Evolutionary conservation across 2,888 invertebrate genomes (phyloP), one percentile per base, ranked within the genome.

Genomic region (Harpalus rubripes): DNA sequence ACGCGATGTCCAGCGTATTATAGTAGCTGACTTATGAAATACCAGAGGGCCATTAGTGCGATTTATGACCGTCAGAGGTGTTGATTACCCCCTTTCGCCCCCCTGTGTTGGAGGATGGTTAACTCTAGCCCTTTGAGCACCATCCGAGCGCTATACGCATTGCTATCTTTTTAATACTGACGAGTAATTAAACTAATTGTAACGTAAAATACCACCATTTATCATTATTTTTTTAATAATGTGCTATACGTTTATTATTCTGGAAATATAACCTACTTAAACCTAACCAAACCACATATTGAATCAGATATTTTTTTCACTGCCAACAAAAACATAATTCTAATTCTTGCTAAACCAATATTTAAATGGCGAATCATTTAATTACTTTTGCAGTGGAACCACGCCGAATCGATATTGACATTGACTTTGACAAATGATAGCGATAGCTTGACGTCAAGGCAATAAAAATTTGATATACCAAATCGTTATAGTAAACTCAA

Each of bases 31-130:
- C 90, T 90, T 91, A 91, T 91, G 91, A 91, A 91, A 91, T 91
- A 90, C 91, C 90, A 89, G 89, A 88, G 90, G 89, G 90, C 90
- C 90, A 91, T 91, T 91, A 91, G 90, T 88, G 89, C 88, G 89
- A 90, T 91, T 91, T 91, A 91, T 91, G 88, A 88, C 85, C 87
- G 89, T 88, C 88, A 88, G 88, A 87, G 87, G 86, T 86, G 89
- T 88, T 89, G 89, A 89, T 89, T 89, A 88, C 89, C 88, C 86
- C 86, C 87, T 85, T 85, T 85, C 85, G 85, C 85, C 63, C 84
- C 85, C 56, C 76, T 76, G n/a, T 76, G 52, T 52, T 56, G 68
- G 26, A 22, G 52, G n/a, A 52, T 76, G 76, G 52, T 56, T 76
- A 76, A 26, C 68, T 68, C 68, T 5, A 12, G 12, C 39, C 68